Evolutionary conservation across 2,113 vertebrate species (phyloP).

Genomic region (Opisthocomus hoazin): DNA sequence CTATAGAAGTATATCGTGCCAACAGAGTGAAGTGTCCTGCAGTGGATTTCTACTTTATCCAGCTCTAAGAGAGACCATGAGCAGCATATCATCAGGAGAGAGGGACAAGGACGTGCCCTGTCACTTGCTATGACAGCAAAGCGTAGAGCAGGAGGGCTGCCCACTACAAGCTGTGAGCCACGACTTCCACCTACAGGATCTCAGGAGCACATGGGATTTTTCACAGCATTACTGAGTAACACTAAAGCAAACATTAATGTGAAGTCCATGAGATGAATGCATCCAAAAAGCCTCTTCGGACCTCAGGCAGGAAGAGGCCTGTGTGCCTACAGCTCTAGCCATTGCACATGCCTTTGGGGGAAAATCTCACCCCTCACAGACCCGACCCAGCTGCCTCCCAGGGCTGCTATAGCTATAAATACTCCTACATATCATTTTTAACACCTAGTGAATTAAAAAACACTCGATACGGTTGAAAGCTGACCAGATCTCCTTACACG

Average conservation of each 20-base stretch:
- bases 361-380: not conserved
- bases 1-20: not conserved
- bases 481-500: too few relatives aligned
- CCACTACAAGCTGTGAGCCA: not conserved
- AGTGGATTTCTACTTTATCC: fast-evolving
- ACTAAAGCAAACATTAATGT: not conserved
- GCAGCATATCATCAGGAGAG: not conserved
- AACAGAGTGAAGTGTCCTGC: fast-evolving
- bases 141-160: not conserved
- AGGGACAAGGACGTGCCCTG: not conserved
- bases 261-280: not conserved
- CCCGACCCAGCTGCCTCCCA: not conserved
- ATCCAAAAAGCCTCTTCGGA: not conserved
- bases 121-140: not conserved
- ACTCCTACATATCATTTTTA: not conserved
- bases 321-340: not conserved
- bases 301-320: not conserved
- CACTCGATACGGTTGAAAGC: not conserved
- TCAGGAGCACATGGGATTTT: not conserved
- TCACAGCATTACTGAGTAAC: not conserved
- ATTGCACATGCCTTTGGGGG: not conserved
- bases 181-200: not conserved
- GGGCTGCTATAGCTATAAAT: not conserved
- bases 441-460: not conserved
- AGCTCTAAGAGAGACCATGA: not conserved